A percentile compares a stretch with the other conserved stretches of the same genome.
Conservation (phyloP, 2,888 invertebrate species). For the Athalia circularis region DNA sequence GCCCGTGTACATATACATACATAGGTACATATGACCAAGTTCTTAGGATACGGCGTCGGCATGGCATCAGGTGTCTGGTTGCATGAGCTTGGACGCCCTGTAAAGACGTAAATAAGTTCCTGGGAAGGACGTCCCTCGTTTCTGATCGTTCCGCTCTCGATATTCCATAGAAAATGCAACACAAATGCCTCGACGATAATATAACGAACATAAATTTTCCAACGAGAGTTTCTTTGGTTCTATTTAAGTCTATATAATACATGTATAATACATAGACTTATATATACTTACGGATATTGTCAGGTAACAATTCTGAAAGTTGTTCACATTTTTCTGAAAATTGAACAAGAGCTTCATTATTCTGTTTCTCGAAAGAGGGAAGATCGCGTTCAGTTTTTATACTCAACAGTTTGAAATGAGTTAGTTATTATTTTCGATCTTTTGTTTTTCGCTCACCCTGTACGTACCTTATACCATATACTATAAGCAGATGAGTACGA, state of each 20-base stretch:
- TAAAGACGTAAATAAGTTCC: constrained; percentile 32
- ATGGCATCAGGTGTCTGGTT: constrained; percentile 37
- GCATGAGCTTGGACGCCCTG: not conserved
- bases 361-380: too few species aligned
- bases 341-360: too few species aligned
- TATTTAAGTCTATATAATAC: too few species aligned
- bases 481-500: constrained; percentile 9
- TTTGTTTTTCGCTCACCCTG: not conserved
- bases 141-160: constrained; percentile 11
- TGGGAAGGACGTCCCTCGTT: not conserved
- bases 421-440: not conserved
- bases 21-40: not conserved
- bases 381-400: too few species aligned
- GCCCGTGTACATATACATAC: constrained; percentile 1
- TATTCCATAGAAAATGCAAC: constrained; percentile 32
- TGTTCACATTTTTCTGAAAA: too few species aligned
- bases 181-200: constrained; percentile 31
- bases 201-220: constrained; percentile 38
- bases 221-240: constrained; percentile 22
- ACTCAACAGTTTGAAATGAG: too few species aligned
- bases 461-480: not conserved
- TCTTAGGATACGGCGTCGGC: not conserved
- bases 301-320: too few species aligned
- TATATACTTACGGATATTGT: too few species aligned
- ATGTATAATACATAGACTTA: too few species aligned